Evolutionary conservation across 2,113 vertebrate species (phyloP), one percentile per base, ranked within the genome.

Genomic region (Pseudopodoces humilis): DNA sequence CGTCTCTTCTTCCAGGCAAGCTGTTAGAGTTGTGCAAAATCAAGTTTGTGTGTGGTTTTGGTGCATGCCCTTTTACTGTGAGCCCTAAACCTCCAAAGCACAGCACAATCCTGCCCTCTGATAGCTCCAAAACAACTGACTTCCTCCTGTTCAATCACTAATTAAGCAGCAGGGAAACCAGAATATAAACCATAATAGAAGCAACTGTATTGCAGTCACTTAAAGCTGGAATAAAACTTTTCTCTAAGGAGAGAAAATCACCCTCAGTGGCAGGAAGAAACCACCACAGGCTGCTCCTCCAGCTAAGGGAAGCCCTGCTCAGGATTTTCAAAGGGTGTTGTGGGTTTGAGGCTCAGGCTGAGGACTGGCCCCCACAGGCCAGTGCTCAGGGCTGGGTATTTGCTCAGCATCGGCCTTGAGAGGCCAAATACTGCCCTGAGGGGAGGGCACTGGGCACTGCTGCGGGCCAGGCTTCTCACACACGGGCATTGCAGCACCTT

Each of bases 311-410:
- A 90, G 25, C 22, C 37, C 20, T n/a, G 31, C 39, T 83, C 47
- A 53, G 50, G 50, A 31, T 24, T 86, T 63, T 30, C 41, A 62
- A 72, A 58, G 43, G 37, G 28, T 25, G 20, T 12, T 69, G 41
- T 55, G 43, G 33, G n/a, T 41, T 69, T 83, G 43, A 59, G 75
- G 43, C 50, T 83, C 37, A 53, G 74, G 15, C 27, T 53, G 14
- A 28, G 55, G 59, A 53, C 10, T 0, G 3, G 37, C 50, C 74
- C 35, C 5, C 44, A 17, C 2, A 1, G 0, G 4, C 15, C 0
- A 0, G 11, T 10, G 47, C 67, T 39, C 41, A 33, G 50, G 33
- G 69, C 35, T 67, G 59, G 30, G 27, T 50, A 31, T 67, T 75
- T 41, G n/a, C 78, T 82, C 43, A 53, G 52, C 75, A 71, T 16